Conservation (phyloP, 2,113 vertebrate species). For the Leucopsar rothschildi region DNA sequence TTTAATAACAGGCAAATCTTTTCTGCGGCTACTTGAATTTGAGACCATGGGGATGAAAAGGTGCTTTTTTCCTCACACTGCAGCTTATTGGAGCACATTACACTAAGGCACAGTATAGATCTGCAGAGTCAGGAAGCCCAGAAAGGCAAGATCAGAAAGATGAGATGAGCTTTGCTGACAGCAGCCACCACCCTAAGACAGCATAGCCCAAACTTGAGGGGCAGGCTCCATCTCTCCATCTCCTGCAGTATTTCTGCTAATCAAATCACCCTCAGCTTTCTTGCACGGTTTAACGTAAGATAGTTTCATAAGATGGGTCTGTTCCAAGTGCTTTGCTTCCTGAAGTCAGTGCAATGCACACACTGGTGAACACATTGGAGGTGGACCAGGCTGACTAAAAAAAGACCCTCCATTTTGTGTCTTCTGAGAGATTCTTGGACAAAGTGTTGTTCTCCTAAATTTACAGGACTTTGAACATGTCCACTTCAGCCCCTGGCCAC, state of each 20-base stretch:
- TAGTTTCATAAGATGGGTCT: background rate
- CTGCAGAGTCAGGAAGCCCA: background rate
- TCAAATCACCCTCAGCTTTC: background rate
- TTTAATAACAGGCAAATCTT: background rate
- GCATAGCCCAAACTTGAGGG: background rate
- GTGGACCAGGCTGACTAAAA: background rate
- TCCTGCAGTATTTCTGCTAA: background rate
- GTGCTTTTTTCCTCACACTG: background rate
- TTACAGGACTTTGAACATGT: background rate
- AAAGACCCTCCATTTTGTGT: background rate
- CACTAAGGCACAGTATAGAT: accelerated
- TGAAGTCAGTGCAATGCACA: background rate
- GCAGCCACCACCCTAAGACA: background rate
- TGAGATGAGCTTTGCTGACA: background rate
- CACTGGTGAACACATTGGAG: background rate
- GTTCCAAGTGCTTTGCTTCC: background rate
- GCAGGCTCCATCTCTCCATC: background rate
- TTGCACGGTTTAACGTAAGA: background rate
- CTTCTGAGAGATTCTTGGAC: background rate
- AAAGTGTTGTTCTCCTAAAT: background rate
- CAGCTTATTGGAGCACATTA: background rate
- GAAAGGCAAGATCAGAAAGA: background rate
- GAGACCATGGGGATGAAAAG: background rate
- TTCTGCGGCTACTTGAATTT: background rate
- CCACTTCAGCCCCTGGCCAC: background rate